Base-by-base conservation (phyloP, 2,888 invertebrate species). In the Thymelicus lineola region DNA sequence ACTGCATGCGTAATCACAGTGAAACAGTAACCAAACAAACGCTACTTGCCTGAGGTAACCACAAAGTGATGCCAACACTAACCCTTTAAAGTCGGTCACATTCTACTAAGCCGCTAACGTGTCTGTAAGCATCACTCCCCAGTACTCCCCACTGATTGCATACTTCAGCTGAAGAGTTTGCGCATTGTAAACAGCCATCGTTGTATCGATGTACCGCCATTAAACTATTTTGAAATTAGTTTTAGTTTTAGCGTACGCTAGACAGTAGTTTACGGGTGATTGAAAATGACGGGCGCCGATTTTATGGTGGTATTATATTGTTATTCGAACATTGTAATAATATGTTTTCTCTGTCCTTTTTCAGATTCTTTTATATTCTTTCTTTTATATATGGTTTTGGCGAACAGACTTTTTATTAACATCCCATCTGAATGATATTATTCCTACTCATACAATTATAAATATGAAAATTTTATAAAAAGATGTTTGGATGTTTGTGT, bases 151-250 rank as follows among this genome's bases (percentile, higher is more conserved):
- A 3, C 28, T 62, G 61, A 62, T 62, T 62, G 66, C 66, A 42
- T 66, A 66, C 20, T 66, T 60, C 38, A 15, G 10, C 35, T 62
- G 46, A 66, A 66, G 50, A 7, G 60, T 60, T 66, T 66, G n/a
- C 59, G 66, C 60, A 53, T 60, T 59, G 66, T 60, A 66, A 66
- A 66, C 66, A 66, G 20, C 59, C 48, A 48, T 3, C 28, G 65
- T 12, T 38, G 15, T 20, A 60, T 28, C 48, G 50, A 36, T 67
- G 61, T 62, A 46, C 46, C 45, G 61, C 35, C 68, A 62, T 68
- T 68, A 68, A 68, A 68, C 68, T 62, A 68, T 68, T 68, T 68
- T 46, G 68, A 68, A 68, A 68, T n/a, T n/a, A n/a, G n/a, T n/a
- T n/a, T 68, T 68, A 68, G 68, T 68, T 68, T 62, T 53, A 61